Base-by-base conservation (phyloP, 2,888 invertebrate genomes). In the Ochlodes sylvanus region DNA sequence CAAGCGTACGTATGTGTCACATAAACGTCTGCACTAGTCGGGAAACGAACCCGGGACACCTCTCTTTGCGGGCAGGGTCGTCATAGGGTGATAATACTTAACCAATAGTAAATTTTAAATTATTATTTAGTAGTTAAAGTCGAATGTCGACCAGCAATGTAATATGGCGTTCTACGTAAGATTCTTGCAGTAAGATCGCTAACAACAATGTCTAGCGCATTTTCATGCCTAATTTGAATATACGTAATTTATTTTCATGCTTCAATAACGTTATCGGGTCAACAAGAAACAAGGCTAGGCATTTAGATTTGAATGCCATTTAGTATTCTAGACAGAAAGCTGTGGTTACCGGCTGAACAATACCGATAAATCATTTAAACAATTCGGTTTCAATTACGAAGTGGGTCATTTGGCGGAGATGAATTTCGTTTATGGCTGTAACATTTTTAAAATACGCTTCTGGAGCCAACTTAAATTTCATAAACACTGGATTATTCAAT, bases 401-500 rank as follows among this genome's bases (percentile, higher is more conserved):
- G 70, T 78, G 78, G 79, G 84, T 81, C 83, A 84, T 86, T 88
- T 88, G 89, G 87, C 84, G 71, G 75, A 81, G 76, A 79, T 79
- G 79, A 80, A 83, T 83, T 81, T 81, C 82, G 81, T 86, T 86
- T 83, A 75, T 73, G 79, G 77, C 79, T 81, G 79, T 81, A 80
- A 85, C 83, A 84, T 79, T 88, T 87, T 88, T 83, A 87, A 88
- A 89, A 85, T 85, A 87, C 82, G 82, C 79, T 80, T 79, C 79
- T 77, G 75, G 78, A 84, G 91, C 92, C 92, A 91, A 89, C 86
- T 84, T 79, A 85, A 89, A 90, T 88, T 92, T 89, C 91, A 91
- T 92, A 92, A 92, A 89, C 90, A 89, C 79, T 83, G 87, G 83
- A 89, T 90, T 88, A 91, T 90, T 91, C 88, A 90, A 92, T 92